Conservation (phyloP, 92 coral and sea anemone species). For the Epizoanthus fatuus region DNA sequence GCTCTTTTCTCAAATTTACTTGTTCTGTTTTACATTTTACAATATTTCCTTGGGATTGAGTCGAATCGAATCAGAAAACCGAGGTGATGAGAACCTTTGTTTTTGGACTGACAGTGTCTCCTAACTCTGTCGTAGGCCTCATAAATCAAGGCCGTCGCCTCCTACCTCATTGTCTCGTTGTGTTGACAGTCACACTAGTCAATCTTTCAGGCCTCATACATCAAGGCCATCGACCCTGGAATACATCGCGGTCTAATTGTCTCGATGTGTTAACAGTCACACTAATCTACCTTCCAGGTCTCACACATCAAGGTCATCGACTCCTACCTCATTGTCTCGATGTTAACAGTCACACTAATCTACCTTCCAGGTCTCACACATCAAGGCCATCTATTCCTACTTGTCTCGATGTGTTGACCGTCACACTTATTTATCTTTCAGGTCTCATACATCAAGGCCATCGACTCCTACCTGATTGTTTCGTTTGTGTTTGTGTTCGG, state of each 20-base stretch:
- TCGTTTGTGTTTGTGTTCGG: conserved; percentile 97
- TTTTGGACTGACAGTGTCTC: no score
- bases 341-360: background rate
- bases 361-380: conserved; percentile 80
- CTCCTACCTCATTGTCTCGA: background rate
- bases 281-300: background rate
- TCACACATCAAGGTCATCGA: background rate
- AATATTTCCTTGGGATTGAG: no score
- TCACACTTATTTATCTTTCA: conserved; percentile 10
- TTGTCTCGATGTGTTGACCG: background rate
- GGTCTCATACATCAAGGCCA: conserved; percentile 97
- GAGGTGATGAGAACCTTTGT: no score
- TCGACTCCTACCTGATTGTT: conserved; percentile 91
- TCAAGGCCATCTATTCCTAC: conserved; percentile 77
- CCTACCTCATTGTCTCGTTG: no score
- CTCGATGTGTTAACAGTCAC: background rate
- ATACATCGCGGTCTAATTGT: background rate
- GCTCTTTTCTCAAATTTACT: no score
- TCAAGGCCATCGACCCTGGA: background rate
- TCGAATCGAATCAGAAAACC: no score
- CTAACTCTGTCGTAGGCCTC: no score
- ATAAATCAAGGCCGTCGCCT: no score
- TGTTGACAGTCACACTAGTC: no score
- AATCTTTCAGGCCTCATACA: background rate
- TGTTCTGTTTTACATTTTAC: no score